These are phyloP conservation scores for Psittacara wagleri DNA, from an alignment of 2,113 vertebrate species.

Conservation along the genomic window DNA sequence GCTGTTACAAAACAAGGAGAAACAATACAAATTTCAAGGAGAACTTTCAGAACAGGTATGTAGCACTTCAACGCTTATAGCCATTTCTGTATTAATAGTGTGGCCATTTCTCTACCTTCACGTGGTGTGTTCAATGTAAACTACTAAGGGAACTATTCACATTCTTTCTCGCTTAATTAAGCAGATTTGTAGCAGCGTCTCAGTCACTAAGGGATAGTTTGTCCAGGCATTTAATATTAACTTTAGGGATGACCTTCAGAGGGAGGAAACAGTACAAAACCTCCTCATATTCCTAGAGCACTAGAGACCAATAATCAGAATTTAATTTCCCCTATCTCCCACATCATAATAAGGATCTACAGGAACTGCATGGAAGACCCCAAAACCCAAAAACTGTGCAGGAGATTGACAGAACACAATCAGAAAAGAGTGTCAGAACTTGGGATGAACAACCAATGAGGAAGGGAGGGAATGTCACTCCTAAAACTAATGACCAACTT, in stretches of 20 bases:
- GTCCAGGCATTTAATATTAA: not conserved
- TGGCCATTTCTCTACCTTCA: not conserved
- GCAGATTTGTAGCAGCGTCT: not conserved
- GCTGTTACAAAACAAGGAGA: not conserved
- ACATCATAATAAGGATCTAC: not conserved
- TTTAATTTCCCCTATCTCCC: not conserved
- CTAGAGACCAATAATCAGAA: not conserved
- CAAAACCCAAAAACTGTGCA: not conserved
- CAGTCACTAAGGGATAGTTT: not conserved
- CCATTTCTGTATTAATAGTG: not conserved
- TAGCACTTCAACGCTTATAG: not conserved
- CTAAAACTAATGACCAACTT: not conserved
- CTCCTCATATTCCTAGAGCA: not conserved
- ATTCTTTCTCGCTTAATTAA: not conserved
- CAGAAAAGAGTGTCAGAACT: not conserved
- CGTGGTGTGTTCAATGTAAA: not conserved
- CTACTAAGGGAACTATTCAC: not conserved
- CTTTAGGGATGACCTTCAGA: not conserved
- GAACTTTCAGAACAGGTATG: not conserved
- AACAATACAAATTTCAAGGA: not conserved
- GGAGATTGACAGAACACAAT: not conserved
- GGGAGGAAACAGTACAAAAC: not conserved
- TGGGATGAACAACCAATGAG: not conserved
- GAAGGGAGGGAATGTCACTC: not conserved
- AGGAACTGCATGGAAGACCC: not conserved